phyloP scores from a whole-genome alignment of 2,888 invertebrate genomes.

The Dryomyza anilis region DNA sequence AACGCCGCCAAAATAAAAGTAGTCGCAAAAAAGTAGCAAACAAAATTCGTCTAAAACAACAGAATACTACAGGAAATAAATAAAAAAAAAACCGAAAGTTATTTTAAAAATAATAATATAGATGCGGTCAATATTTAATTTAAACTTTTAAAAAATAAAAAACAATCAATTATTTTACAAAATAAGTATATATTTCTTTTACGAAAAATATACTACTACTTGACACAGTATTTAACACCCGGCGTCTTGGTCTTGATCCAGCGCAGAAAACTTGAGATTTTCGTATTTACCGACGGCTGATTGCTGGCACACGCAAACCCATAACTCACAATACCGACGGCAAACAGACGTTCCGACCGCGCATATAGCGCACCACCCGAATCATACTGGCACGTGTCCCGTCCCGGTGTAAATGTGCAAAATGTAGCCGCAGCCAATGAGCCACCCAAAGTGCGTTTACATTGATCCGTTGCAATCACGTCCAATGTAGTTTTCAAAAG shows the following conservation, averaged over 20 bases:
- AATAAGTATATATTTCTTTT: no score
- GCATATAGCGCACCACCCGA: conserved; percentile 66
- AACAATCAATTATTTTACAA: no score
- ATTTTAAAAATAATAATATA: no score
- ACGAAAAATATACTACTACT: no score
- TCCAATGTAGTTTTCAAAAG: conserved; percentile 64
- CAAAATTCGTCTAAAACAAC: no score
- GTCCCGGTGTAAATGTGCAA: conserved; percentile 62
- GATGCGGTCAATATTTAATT: no score
- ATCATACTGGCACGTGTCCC: conserved; percentile 65
- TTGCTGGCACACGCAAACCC: conserved; percentile 64
- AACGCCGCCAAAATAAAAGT: no score
- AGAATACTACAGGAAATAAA: no score
- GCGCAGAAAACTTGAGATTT: conserved; percentile 64
- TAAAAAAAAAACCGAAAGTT: no score
- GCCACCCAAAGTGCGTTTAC: conserved; percentile 47
- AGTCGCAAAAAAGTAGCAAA: no score
- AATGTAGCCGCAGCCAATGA: conserved; percentile 47
- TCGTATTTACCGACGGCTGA: conserved; percentile 65
- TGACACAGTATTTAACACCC: conserved; percentile 52
- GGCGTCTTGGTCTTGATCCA: conserved; percentile 64
- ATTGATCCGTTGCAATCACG: conserved; percentile 61
- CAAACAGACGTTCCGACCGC: conserved; percentile 58
- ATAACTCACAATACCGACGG: conserved; percentile 66
- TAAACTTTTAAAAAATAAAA: no score